Evolutionary conservation across 2,888 invertebrate species (phyloP).

Genomic region (Mantis religiosa): DNA sequence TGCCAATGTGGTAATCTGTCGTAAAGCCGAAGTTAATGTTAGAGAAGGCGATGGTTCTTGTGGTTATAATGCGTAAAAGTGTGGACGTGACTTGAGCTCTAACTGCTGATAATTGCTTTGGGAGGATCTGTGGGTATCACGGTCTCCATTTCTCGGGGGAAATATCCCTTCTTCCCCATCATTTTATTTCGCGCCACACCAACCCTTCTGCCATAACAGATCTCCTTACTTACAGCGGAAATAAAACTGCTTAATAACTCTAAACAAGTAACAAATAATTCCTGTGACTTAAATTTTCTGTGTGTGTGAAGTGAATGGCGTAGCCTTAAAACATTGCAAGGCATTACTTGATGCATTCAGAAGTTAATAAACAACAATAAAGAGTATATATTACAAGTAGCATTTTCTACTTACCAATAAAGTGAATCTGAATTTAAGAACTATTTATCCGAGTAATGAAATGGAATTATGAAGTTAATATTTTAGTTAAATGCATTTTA

Average conservation of each 20-base stretch:
- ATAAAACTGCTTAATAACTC: neutral
- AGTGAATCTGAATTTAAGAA: no score
- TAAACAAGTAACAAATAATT: neutral
- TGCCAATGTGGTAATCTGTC: neutral
- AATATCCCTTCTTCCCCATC: neutral
- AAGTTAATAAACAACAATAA: no score
- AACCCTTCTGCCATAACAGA: neutral
- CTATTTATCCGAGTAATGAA: no score
- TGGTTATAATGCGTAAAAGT: neutral
- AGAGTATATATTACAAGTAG: no score
- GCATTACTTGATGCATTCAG: no score
- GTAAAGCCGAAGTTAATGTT: neutral
- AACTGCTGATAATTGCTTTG: conserved; percentile 8
- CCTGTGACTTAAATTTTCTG: no score
- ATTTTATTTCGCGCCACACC: neutral
- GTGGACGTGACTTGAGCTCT: neutral
- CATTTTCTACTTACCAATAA: no score
- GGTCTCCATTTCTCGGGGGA: neutral
- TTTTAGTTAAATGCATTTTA: no score
- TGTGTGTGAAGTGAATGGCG: no score
- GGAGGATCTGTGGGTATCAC: neutral
- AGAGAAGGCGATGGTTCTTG: neutral
- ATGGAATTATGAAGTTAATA: no score
- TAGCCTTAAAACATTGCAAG: no score
- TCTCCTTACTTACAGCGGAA: neutral